Evolutionary conservation across 2,113 vertebrate species (phyloP).

Genomic region (Halcyon senegalensis): DNA sequence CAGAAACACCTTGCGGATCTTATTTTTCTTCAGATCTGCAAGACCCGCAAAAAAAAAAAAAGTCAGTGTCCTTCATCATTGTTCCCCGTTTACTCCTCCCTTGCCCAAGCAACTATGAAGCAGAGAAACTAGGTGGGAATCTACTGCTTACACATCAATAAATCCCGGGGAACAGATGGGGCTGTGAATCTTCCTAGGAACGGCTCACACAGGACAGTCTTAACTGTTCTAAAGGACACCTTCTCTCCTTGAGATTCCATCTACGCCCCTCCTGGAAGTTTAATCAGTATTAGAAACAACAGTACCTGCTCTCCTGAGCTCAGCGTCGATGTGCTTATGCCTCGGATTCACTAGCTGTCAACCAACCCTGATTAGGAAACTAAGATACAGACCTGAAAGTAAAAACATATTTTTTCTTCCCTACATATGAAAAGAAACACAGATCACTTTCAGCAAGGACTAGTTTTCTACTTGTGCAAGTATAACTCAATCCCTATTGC

Average conservation of each 20-base stretch:
- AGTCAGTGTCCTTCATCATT: background rate
- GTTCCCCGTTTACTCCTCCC: background rate
- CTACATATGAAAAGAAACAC: background rate
- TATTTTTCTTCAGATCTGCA: background rate
- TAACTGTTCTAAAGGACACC: background rate
- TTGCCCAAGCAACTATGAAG: background rate
- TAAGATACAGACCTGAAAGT: background rate
- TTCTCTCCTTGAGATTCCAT: background rate
- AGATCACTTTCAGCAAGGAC: background rate
- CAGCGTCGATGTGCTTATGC: background rate
- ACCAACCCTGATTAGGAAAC: background rate
- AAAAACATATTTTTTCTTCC: background rate
- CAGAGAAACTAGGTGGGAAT: background rate
- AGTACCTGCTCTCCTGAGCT: background rate
- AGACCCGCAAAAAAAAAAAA: background rate
- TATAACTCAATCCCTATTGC: background rate
- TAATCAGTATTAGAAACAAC: background rate
- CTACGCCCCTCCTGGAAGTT: background rate
- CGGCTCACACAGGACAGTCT: background rate
- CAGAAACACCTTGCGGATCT: background rate
- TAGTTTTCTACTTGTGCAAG: background rate
- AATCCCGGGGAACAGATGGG: background rate
- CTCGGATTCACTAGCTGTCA: background rate
- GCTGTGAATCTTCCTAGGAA: background rate
- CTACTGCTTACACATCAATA: background rate